phyloP scores from a whole-genome alignment of 1,140 invertebrate genomes.

The Aphaenogaster floridana region DNA sequence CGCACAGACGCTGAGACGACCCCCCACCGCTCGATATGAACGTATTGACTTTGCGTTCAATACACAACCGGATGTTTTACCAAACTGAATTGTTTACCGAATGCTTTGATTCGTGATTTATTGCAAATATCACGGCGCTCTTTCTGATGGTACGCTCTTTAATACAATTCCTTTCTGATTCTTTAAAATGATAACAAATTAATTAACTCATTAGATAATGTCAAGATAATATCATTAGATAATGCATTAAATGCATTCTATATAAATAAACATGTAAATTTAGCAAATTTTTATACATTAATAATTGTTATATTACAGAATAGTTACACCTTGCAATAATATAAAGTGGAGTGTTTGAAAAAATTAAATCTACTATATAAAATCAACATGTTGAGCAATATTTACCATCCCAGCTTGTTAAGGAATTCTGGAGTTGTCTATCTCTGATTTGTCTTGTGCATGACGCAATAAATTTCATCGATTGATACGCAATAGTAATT shows the following conservation, averaged over 20 bases:
- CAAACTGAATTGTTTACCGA: conserved; percentile 24
- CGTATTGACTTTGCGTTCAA: conserved; percentile 6
- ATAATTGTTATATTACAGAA: background rate
- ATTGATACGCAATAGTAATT: background rate
- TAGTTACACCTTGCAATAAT: background rate
- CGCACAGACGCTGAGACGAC: background rate
- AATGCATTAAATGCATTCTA: background rate
- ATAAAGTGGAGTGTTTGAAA: background rate
- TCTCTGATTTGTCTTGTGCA: background rate
- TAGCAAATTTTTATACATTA: background rate
- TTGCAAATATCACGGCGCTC: background rate
- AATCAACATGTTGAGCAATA: background rate
- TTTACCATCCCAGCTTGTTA: background rate
- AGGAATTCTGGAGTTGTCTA: background rate
- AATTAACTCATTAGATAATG: background rate
- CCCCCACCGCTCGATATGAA: background rate
- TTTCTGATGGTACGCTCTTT: background rate
- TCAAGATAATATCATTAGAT: background rate
- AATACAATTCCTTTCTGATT: background rate
- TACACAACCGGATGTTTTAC: conserved; percentile 25
- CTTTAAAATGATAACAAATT: background rate
- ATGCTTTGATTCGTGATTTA: conserved; percentile 30
- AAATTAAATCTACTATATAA: background rate
- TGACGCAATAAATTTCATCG: background rate
- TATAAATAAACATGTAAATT: background rate